Percentiles rank a stretch among this genome's conserved stretches.
Conservation (phyloP, 2,797 vertebrate species). For the Salmo trutta region DNA sequence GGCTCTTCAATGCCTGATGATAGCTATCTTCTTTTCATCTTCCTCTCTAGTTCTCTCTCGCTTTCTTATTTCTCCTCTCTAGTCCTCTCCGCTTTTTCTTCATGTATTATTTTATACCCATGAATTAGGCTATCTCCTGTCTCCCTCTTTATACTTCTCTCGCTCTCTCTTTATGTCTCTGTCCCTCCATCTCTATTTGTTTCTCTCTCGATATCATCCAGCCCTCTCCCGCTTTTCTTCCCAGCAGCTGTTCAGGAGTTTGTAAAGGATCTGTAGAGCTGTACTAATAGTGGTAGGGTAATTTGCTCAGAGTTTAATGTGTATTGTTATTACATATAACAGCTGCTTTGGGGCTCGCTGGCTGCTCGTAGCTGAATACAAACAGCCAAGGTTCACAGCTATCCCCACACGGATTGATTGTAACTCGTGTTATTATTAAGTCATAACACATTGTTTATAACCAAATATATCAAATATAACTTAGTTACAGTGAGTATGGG, state of each 20-base stretch:
- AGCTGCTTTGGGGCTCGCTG: conserved; percentile 14
- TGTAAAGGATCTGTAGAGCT: conserved; percentile 37
- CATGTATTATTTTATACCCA: too few relatives aligned
- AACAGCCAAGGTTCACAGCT: not conserved
- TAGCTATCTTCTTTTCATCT: too few relatives aligned
- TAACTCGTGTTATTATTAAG: not conserved
- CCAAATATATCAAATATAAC: not conserved
- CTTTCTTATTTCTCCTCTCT: too few relatives aligned
- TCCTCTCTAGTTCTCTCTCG: too few relatives aligned
- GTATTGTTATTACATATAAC: conserved; percentile 45
- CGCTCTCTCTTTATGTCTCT: not conserved
- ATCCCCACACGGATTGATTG: conserved; percentile 5
- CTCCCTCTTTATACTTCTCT: not conserved
- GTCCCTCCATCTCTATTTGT: conserved; percentile 15
- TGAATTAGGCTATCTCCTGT: too few relatives aligned
- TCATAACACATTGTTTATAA: not conserved
- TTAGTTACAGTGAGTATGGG: not conserved
- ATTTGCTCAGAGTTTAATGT: conserved; percentile 62
- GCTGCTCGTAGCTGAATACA: conserved; percentile 2
- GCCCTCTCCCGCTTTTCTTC: conserved; percentile 40
- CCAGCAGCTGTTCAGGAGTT: conserved; percentile 53
- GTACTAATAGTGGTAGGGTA: conserved; percentile 63
- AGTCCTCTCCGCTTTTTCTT: too few relatives aligned
- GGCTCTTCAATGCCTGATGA: not conserved
- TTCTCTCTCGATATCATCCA: conserved; percentile 47